Base-by-base conservation (phyloP, 2,797 vertebrate species). In the Phalloptychus januarius region DNA sequence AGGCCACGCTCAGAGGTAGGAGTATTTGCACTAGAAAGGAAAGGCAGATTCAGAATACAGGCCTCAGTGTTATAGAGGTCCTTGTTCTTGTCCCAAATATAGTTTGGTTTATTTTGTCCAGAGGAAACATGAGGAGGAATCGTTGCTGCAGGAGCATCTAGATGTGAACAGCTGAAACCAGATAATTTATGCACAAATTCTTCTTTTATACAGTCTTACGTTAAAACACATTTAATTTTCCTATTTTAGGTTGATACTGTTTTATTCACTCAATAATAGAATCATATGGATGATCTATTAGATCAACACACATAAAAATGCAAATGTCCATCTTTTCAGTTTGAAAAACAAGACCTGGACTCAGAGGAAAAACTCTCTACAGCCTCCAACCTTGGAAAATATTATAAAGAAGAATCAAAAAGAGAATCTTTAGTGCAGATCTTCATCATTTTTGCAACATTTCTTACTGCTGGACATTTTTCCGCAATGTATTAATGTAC, bases 31-130 rank as follows among this genome's bases (percentile, higher is more conserved):
- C 61, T 46, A 73, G 80, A 83, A 70, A 67, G 73, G 40, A 31
- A 74, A 74, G 44, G 44, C n/a, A 75, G 82, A 83, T 79, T 88
- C 79, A 38, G 38, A 40, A 25, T 25, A 25, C 25, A 81, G 84
- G 80, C 78, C 38, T 50, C 50, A 80, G 75, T 45, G 50, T 69
- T 84, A 78, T 83, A 85, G 67, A 65, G 40, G 74, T 75, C 78
- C 74, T 79, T 74, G 72, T 81, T 72, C 20, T 78, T 77, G 81
- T 76, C 82, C 71, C 72, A 63, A 36, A 83, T 65, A 78, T 86
- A 81, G 63, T 4, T 38, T 63, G 10, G 33, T 83, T 28, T 23
- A 65, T 78, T 79, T 79, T 42, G 71, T 56, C 45, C 75, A 63
- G 83, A 71, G 40, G 40, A 73, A 0, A 45, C 36, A 15, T 45